Evolutionary conservation across 2,113 vertebrate genomes (phyloP), one percentile per base, ranked within the genome.

Genomic region (Notarius lentiginosus): DNA sequence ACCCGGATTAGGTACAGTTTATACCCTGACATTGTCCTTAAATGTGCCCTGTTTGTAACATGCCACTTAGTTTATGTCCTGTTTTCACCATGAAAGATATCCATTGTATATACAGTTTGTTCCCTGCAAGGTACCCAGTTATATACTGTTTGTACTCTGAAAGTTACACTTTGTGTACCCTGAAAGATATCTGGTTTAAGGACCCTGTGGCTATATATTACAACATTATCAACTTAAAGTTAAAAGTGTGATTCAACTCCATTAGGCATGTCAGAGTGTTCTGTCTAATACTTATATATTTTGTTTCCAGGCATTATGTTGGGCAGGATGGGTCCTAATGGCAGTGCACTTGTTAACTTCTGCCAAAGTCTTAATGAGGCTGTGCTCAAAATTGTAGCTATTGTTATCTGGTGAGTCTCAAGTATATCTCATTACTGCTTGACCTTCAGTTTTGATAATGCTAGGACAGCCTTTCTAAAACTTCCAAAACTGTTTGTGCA

Each of bases 361-460:
- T 99, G 98, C 90, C 98, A 99, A 92, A 99, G 98, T 88, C 92
- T 99, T 89, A 99, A 99, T 0, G 98, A 99, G 91, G 97, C 97
- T 0, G 98, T 99, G 90, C 97, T 99, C 91, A 97, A 97, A 93
- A 99, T 99, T 4, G 98, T 99, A 56, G 97, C 98, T 0, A 97
- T 99, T 77, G 95, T 98, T 60, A 98, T 97, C 89, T 99, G 98
- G 98, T 99, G 92, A 95, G 94, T 34, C 27, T 30, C 17, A 7
- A 84, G 17, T 34, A 58, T 1, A 79, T 47, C 56, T 61, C 79
- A 22, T 41, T 60, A 20, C 27, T 60, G 27, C 9, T 34, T n/a
- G 17, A n/a, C 24, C 15, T 77, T 10, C 49, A 12, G 11, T 49
- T 47, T n/a, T 22, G 6, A 1, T 17, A 72, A 72, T 4, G 68